Percentiles rank a stretch among this genome's conserved stretches.
Conservation (phyloP, 2,797 vertebrate species). For the Eulemur albifrons region DNA sequence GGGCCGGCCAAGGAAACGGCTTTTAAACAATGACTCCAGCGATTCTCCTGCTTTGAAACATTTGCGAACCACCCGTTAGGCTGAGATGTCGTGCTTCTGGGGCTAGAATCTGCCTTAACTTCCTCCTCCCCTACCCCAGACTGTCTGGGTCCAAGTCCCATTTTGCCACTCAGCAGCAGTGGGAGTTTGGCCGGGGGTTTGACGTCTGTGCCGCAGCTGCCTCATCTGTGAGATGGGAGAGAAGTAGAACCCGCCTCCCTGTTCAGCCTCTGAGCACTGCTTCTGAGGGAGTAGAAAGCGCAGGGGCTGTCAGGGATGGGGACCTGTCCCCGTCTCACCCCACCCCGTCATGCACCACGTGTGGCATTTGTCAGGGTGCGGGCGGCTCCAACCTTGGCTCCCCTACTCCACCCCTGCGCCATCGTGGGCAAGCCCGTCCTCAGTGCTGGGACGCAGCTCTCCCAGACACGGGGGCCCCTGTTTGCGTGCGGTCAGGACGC, state of each 20-base stretch:
- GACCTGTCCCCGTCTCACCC: background rate
- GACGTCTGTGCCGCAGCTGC: background rate
- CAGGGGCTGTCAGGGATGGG: background rate
- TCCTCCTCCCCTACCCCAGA: background rate
- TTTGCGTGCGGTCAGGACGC: background rate
- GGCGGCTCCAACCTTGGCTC: background rate
- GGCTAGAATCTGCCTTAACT: background rate
- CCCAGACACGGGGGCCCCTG: too few relatives aligned
- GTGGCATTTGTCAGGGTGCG: background rate
- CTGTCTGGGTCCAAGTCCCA: background rate
- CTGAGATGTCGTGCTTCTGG: background rate
- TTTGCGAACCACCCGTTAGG: background rate
- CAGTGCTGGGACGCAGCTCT: background rate
- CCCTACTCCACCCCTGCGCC: rapidly evolving
- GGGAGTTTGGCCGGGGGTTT: background rate
- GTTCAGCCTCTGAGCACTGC: background rate
- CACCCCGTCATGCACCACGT: background rate
- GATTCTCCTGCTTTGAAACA: background rate
- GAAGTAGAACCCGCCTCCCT: background rate
- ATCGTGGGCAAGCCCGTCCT: background rate
- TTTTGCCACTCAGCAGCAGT: background rate
- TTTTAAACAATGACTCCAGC: background rate
- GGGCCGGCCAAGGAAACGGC: background rate
- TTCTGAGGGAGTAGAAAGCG: background rate
- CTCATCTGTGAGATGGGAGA: background rate